Percentiles rank a stretch among this genome's conserved stretches.
Evolutionary conservation across 2,113 vertebrate species (phyloP).

Genomic region (Hippolais icterina): DNA sequence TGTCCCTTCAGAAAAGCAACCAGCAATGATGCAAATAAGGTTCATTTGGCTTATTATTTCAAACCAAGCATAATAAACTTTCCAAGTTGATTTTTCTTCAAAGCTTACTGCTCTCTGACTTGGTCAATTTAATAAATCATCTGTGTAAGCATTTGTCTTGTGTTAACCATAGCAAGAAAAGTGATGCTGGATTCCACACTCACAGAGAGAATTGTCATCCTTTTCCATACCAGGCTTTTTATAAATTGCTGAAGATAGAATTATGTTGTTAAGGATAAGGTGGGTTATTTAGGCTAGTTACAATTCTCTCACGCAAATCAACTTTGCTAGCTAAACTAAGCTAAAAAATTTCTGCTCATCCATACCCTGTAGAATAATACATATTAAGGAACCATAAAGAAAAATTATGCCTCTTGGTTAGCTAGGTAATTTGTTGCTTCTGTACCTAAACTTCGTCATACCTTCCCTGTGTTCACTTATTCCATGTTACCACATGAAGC

Average conservation of each 20-base stretch:
- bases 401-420: not conserved
- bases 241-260: not conserved
- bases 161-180: not conserved
- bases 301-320: not conserved
- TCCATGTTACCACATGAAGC: not conserved
- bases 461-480: not conserved
- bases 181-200: not conserved
- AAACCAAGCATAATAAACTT: not conserved
- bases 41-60: conserved; percentile 22
- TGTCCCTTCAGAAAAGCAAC: not conserved
- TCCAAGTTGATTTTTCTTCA: not conserved
- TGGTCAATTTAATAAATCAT: conserved; percentile 24
- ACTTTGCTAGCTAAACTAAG: not conserved
- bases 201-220: not conserved
- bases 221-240: not conserved
- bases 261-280: not conserved
- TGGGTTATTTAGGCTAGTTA: not conserved
- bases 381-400: too few relatives aligned
- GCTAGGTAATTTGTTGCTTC: not conserved
- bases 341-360: not conserved
- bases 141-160: not conserved
- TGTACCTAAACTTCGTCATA: not conserved
- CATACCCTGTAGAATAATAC: not conserved
- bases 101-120: not conserved
- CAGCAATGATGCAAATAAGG: not conserved